These are phyloP conservation scores for Xiphophorus birchmanni DNA, from an alignment of 2,797 vertebrate species.

Conservation along the genomic window DNA sequence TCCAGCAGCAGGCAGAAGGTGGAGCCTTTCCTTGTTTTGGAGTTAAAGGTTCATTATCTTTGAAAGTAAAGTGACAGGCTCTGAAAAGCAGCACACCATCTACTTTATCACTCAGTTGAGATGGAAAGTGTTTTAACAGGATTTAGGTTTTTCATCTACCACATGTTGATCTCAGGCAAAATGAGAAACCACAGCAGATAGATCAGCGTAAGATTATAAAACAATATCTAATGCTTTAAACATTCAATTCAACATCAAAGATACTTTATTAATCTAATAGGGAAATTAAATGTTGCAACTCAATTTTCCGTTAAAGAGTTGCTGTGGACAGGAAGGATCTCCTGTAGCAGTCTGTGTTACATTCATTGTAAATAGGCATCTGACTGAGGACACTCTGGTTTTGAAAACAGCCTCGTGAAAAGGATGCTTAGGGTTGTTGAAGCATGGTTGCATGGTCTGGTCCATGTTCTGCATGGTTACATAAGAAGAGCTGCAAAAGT, in stretches of 20 bases:
- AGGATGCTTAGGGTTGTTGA: not conserved
- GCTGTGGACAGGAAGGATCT: not conserved
- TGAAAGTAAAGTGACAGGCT: not conserved
- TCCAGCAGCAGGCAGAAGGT: slow-evolving; percentile 47
- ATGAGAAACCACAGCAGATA: not conserved
- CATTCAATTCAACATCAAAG: not conserved
- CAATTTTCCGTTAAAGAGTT: not conserved
- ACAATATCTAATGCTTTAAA: not conserved
- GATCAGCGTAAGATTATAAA: not conserved
- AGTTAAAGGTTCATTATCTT: slow-evolving; percentile 38
- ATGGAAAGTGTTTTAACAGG: not conserved
- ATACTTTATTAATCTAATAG: not conserved
- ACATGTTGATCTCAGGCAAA: not conserved
- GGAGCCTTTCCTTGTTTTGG: slow-evolving; percentile 31
- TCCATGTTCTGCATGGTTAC: not conserved
- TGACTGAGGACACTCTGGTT: not conserved
- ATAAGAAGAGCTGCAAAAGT: not conserved
- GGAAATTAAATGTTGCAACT: not conserved
- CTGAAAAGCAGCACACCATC: not conserved
- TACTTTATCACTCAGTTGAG: not conserved
- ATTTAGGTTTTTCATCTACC: not conserved
- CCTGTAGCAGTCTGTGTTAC: slow-evolving; percentile 1
- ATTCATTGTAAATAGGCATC: not conserved
- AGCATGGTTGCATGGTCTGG: too few relatives aligned
- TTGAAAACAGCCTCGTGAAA: not conserved